phyloP scores from a whole-genome alignment of 2,888 invertebrate species.

The Dorcus hopei region DNA sequence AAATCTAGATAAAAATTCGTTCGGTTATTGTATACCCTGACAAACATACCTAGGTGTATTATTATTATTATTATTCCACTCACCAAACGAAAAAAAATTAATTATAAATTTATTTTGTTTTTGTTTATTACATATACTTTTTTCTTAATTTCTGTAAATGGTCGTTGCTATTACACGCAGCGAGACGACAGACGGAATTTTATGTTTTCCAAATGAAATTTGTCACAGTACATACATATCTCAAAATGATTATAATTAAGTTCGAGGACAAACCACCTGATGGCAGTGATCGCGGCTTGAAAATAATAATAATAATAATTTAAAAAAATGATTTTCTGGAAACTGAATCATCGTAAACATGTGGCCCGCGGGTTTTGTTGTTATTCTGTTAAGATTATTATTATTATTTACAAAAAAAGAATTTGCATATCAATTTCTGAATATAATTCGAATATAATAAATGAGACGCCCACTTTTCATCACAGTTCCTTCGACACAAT shows the following conservation, averaged over 20 bases:
- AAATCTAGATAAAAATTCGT: too few species aligned
- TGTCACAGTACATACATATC: slow-evolving; percentile 20
- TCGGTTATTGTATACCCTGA: too few species aligned
- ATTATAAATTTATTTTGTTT: too few species aligned
- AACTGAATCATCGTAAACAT: neutral
- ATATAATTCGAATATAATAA: slow-evolving; percentile 18
- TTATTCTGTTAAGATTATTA: neutral
- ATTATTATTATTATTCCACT: too few species aligned
- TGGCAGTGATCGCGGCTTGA: neutral
- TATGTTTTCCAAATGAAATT: slow-evolving; percentile 16
- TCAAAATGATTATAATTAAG: slow-evolving; percentile 17
- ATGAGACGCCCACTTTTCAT: slow-evolving; percentile 30
- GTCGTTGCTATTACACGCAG: neutral
- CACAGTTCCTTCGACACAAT: slow-evolving; percentile 24
- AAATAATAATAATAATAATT: neutral
- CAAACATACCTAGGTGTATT: too few species aligned
- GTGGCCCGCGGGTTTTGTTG: neutral
- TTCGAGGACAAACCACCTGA: neutral
- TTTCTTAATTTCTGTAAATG: too few species aligned
- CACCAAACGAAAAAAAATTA: too few species aligned
- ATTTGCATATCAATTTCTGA: slow-evolving; percentile 21
- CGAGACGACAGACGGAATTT: slow-evolving; percentile 4
- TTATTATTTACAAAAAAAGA: slow-evolving; percentile 7
- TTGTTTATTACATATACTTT: too few species aligned
- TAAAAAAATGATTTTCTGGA: neutral